These are phyloP conservation scores for Stichopus chloronotus DNA, from an alignment of 35 echinoderm and acorn worm genomes.

Conservation along the genomic window DNA sequence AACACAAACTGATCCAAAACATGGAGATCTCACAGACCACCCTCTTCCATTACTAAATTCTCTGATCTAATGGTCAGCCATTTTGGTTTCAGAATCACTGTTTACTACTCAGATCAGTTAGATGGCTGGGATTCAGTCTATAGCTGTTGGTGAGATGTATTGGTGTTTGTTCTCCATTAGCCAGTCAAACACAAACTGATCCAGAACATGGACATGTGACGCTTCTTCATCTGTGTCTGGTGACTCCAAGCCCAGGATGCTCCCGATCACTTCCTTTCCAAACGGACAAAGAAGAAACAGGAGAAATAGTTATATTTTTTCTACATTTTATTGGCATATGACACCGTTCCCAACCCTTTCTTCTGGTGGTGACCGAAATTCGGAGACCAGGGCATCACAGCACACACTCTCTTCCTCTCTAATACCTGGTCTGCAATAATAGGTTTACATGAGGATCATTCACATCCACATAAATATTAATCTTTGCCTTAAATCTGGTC, in stretches of 20 bases:
- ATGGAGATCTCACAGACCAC: too few relatives aligned
- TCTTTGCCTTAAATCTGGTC: too few relatives aligned
- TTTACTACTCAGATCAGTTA: too few relatives aligned
- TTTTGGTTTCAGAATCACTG: too few relatives aligned
- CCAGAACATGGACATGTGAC: neutral
- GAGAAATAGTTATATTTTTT: neutral
- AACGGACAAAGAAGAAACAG: neutral
- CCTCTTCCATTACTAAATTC: too few relatives aligned
- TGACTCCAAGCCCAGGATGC: neutral
- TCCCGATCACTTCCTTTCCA: neutral
- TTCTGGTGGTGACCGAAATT: neutral
- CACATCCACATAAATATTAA: too few relatives aligned
- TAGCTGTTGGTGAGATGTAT: neutral
- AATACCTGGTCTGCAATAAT: neutral
- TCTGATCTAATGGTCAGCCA: too few relatives aligned
- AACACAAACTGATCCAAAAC: neutral
- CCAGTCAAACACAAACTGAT: conserved; percentile 18
- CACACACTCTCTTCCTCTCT: neutral
- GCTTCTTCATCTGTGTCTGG: neutral
- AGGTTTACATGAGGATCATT: neutral
- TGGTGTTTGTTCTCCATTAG: conserved; percentile 10
- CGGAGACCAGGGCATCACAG: neutral
- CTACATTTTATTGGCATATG: neutral
- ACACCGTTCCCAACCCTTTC: neutral
- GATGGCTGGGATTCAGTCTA: too few relatives aligned